Evolutionary conservation across 2,888 invertebrate genomes (phyloP), one percentile per base, ranked within the genome.

Genomic region (Drosophila anceps): DNA sequence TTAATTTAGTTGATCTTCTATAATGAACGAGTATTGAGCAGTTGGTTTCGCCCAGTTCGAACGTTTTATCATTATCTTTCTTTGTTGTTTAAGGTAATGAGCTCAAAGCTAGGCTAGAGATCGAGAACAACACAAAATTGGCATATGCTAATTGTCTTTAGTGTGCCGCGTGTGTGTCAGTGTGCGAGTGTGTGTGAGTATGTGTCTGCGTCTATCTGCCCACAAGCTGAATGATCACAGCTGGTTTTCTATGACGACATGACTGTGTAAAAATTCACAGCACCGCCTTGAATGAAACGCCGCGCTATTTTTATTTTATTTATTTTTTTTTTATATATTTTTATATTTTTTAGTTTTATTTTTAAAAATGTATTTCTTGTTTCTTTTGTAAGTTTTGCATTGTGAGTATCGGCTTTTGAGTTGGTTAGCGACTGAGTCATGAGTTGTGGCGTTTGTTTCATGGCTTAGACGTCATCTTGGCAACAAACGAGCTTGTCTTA

Each of bases 71-170:
- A 15, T 57, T 31, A 15, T 57, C 29, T 41, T 18, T 55, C 37
- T 55, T 41, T 41, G 24, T 5, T 53, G 35, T 37, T 50, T 39
- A 31, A 27, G 24, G 59, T 55, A 72, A 72, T 71, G 46, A 53
- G 71, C 67, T 59, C 72, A 53, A 37, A 39, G 65, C 53, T 68
- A 37, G 55, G 50, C 54, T 64, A 54, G 35, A 69, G 77, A 71
- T 76, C 76, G 73, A 77, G 72, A 66, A 71, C 77, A 66, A 54
- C 57, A 44, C 67, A 55, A 54, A 88, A 90, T 84, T 89, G 73
- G 77, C 88, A 84, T 90, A 84, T 84, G 84, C 88, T 84, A 84
- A 84, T 84, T 83, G 67, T 59, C 80, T 72, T 60, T 68, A 53
- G 69, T 62, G 59, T 53, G 61, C 59, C 50, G 60, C 35, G 6